A percentile compares a stretch with the other conserved stretches of the same genome.
Conservation (phyloP, 2,113 vertebrate genomes). For the Poecilia latipinna region DNA sequence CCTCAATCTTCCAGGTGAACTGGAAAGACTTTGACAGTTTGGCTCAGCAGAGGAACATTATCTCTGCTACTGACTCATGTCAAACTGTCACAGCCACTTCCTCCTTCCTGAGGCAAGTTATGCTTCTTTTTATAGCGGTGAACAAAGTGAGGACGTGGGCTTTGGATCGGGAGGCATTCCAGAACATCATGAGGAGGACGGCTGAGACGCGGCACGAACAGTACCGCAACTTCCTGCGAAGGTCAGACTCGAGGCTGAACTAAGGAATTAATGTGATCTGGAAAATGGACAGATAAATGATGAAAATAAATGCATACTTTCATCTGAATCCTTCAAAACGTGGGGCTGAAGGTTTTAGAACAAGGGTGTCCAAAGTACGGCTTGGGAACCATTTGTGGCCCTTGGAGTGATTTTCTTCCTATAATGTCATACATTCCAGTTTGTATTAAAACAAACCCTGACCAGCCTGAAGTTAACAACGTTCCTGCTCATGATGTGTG, state of each 20-base stretch:
- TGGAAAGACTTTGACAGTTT: constrained; percentile 22
- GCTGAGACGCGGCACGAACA: constrained; percentile 89
- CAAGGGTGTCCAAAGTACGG: too few relatives aligned
- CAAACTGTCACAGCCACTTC: constrained; percentile 31
- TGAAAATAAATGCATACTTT: too few relatives aligned
- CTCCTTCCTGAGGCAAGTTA: not conserved
- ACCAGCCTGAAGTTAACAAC: not conserved
- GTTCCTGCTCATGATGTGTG: not conserved
- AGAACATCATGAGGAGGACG: constrained; percentile 95
- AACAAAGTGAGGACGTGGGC: constrained; percentile 90
- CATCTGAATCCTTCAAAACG: too few relatives aligned
- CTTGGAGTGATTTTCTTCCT: too few relatives aligned
- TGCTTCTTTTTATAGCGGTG: constrained; percentile 79
- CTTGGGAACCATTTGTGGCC: too few relatives aligned
- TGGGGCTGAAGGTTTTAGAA: too few relatives aligned
- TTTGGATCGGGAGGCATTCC: constrained; percentile 91
- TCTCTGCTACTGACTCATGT: constrained; percentile 38
- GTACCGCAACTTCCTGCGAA: constrained; percentile 90
- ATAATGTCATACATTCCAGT: not conserved
- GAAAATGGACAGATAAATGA: not conserved
- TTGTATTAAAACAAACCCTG: not conserved
- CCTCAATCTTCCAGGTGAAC: constrained; percentile 36
- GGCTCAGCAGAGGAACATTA: constrained; percentile 10
- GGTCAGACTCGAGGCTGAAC: constrained; percentile 73
- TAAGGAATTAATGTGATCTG: not conserved